These are phyloP conservation scores for Clarias batrachus DNA, from an alignment of 2,113 vertebrate species.

Conservation along the genomic window DNA sequence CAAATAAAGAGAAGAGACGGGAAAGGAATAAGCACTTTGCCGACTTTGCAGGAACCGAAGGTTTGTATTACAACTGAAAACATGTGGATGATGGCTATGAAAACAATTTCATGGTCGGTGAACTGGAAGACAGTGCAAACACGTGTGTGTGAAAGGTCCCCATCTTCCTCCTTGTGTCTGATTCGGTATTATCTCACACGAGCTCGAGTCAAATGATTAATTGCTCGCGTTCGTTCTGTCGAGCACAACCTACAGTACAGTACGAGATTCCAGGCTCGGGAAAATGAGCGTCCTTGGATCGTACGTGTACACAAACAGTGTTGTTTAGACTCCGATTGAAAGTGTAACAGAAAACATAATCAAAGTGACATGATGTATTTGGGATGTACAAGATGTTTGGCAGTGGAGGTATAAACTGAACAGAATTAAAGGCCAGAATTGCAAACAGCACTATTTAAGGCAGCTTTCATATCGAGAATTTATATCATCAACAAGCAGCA, in stretches of 20 bases:
- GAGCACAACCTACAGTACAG: constrained; percentile 41
- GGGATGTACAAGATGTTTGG: constrained; percentile 29
- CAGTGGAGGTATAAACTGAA: constrained; percentile 1
- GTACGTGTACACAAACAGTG: constrained; percentile 35
- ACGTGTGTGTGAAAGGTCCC: constrained; percentile 40
- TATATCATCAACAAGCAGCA: no score
- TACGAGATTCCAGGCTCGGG: constrained; percentile 46
- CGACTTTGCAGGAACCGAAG: constrained; percentile 30
- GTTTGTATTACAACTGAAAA: constrained; percentile 48
- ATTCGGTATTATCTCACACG: constrained; percentile 48
- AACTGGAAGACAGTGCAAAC: constrained; percentile 48
- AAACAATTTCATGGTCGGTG: constrained; percentile 52
- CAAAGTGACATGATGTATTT: constrained; percentile 25
- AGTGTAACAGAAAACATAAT: constrained; percentile 36
- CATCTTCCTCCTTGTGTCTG: constrained; percentile 36
- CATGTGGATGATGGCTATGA: constrained; percentile 37
- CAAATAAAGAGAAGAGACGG: constrained; percentile 28
- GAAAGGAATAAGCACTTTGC: constrained; percentile 8
- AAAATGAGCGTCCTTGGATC: constrained; percentile 51
- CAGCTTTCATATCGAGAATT: neutral
- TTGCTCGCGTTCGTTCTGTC: constrained; percentile 52
- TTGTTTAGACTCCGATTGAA: constrained; percentile 35
- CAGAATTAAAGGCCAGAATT: constrained; percentile 7
- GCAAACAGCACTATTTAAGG: constrained; percentile 14
- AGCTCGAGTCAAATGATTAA: constrained; percentile 54